Evolutionary conservation across 2,888 invertebrate genomes (phyloP).

Genomic region (Calameuta idolon): DNA sequence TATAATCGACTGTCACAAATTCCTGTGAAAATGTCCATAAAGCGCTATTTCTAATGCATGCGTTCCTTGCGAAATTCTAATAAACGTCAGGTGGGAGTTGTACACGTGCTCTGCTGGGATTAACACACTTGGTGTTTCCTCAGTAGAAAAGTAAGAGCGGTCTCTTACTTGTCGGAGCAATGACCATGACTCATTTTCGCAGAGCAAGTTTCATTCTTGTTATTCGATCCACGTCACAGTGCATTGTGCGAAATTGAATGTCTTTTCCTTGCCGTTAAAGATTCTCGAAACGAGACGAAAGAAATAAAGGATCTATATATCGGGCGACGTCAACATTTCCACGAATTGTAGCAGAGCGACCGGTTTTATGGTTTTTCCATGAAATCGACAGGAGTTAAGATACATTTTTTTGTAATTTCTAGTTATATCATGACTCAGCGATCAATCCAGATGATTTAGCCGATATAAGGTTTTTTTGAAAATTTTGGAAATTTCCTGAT

Average conservation of each 20-base stretch:
- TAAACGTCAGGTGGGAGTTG: not conserved
- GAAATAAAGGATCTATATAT: not conserved
- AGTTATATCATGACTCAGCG: not conserved
- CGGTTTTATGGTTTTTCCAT: not conserved
- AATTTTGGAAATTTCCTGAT: not conserved
- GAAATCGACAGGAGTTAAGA: not conserved
- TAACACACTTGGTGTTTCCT: conserved; percentile 17
- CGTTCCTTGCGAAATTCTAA: not conserved
- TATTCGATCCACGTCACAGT: not conserved
- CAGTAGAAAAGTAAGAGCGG: conserved; percentile 32
- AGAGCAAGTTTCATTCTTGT: conserved; percentile 33
- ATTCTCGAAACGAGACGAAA: not conserved
- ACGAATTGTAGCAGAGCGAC: not conserved
- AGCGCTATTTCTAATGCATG: not conserved
- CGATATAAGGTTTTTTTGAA: not conserved
- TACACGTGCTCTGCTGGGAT: not conserved
- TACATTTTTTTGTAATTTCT: not conserved
- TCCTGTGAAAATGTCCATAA: not conserved
- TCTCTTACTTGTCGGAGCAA: conserved; percentile 17
- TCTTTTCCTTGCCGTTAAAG: not conserved
- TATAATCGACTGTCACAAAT: not conserved
- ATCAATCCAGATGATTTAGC: not conserved
- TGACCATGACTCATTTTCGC: conserved; percentile 45
- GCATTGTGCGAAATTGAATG: not conserved
- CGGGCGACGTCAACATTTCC: not conserved